Percentiles rank a stretch among this genome's conserved stretches.
Evolutionary conservation across 1,140 invertebrate genomes (phyloP).

Genomic region (Himalopsyche phryganea): DNA sequence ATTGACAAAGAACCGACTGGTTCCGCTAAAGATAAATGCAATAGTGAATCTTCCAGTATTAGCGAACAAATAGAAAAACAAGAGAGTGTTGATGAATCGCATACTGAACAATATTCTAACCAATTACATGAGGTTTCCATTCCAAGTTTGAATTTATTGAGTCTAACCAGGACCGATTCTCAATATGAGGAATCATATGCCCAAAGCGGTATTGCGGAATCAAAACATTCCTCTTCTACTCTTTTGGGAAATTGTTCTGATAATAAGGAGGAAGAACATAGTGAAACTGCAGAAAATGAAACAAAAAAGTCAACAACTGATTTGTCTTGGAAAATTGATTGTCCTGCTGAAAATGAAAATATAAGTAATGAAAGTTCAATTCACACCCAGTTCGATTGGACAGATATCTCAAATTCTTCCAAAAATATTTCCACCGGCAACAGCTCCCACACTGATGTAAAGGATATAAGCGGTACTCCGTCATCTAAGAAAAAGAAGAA

Average conservation of each 20-base stretch:
- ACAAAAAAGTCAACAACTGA: neutral
- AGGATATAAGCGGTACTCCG: neutral
- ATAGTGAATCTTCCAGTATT: slow-evolving; percentile 1
- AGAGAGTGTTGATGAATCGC: neutral
- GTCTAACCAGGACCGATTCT: slow-evolving; percentile 4
- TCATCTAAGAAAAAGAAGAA: neutral
- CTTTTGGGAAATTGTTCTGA: neutral
- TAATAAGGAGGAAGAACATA: neutral
- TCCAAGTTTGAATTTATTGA: slow-evolving; percentile 32
- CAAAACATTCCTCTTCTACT: neutral
- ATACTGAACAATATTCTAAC: slow-evolving; percentile 7
- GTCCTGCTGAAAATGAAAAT: neutral
- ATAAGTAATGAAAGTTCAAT: slow-evolving; percentile 29
- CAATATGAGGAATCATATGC: slow-evolving; percentile 3
- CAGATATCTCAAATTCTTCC: slow-evolving; percentile 14
- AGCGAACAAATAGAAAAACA: slow-evolving; percentile 15
- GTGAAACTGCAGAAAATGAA: neutral
- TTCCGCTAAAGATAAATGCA: too few relatives aligned
- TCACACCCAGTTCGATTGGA: slow-evolving; percentile 22
- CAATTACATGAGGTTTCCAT: slow-evolving; percentile 15
- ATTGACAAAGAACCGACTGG: too few relatives aligned
- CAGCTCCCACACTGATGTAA: neutral
- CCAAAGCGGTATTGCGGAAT: neutral
- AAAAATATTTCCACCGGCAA: neutral
- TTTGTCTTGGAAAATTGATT: neutral